Conservation (phyloP, 30 jellyfish, hydroid and myxozoan species). For the Aurelia aurita complex sp. Pacific region DNA sequence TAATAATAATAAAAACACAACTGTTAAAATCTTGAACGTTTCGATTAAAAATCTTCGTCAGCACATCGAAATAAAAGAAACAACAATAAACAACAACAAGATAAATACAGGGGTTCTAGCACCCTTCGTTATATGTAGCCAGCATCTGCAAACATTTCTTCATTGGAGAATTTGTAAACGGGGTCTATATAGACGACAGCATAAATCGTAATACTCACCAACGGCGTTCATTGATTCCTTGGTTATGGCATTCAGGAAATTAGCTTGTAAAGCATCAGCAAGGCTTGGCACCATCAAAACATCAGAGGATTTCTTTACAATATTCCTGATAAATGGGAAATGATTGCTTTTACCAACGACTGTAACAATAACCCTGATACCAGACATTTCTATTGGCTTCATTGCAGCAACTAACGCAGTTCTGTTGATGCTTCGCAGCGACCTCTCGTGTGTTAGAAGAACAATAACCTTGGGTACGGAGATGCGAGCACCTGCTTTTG, state of each 20-base stretch:
- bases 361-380: slow-evolving; percentile 39
- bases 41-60: too few relatives aligned
- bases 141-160: too few relatives aligned
- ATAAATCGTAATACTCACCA: slow-evolving; percentile 11
- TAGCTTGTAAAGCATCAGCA: slow-evolving; percentile 23
- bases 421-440: slow-evolving; percentile 14
- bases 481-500: slow-evolving; percentile 34
- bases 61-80: too few relatives aligned
- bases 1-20: too few relatives aligned
- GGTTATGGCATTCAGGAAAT: slow-evolving; percentile 27
- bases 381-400: slow-evolving; percentile 55
- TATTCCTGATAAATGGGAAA: slow-evolving; percentile 12
- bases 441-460: slow-evolving; percentile 44
- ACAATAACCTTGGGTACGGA: slow-evolving; percentile 53
- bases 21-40: too few relatives aligned
- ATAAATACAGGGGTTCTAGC: too few relatives aligned
- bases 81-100: too few relatives aligned
- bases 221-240: slow-evolving; percentile 26
- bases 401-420: slow-evolving; percentile 31
- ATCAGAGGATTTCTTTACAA: slow-evolving; percentile 25
- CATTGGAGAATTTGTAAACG: too few relatives aligned
- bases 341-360: slow-evolving; percentile 37
- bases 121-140: too few relatives aligned
- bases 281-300: slow-evolving; percentile 36
- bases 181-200: too few relatives aligned